phyloP scores from a whole-genome alignment of 2,797 vertebrate genomes.

The Hypotaenidia okinawae region DNA sequence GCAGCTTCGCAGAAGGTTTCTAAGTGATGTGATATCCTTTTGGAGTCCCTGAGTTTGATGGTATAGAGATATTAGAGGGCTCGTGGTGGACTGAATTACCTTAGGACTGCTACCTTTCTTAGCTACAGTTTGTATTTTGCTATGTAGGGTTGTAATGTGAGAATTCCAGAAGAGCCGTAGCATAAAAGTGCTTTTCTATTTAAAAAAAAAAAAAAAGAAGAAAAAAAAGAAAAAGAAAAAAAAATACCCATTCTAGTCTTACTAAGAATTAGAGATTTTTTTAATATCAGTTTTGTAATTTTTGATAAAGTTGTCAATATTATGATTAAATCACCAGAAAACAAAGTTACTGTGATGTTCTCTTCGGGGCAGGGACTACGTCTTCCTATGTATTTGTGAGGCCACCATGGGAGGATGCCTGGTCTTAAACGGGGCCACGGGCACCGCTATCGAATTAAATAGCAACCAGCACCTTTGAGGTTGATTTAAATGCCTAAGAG shows the following conservation, averaged over 20 bases:
- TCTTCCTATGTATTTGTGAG: neutral
- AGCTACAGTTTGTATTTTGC: slow-evolving; percentile 74
- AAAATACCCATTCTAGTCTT: slow-evolving; percentile 73
- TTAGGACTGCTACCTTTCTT: slow-evolving; percentile 69
- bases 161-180: slow-evolving; percentile 72
- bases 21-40: slow-evolving; percentile 29
- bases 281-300: slow-evolving; percentile 77
- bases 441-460: neutral
- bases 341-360: slow-evolving; percentile 74
- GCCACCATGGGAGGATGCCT: slow-evolving; percentile 42
- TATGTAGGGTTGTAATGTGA: slow-evolving; percentile 74
- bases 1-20: slow-evolving; percentile 44
- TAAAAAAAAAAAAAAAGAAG: neutral
- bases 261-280: slow-evolving; percentile 76
- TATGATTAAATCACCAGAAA: slow-evolving; percentile 77
- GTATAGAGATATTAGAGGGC: slow-evolving; percentile 49
- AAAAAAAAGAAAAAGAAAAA: too few species aligned
- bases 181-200: slow-evolving; percentile 76
- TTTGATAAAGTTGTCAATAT: slow-evolving; percentile 78
- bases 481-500: neutral
- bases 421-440: neutral
- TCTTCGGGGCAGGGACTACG: slow-evolving; percentile 68
- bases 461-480: neutral
- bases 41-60: slow-evolving; percentile 61
- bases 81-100: slow-evolving; percentile 65